Conservation (phyloP, 2,888 invertebrate genomes). For the Balanococcus diminutus region DNA sequence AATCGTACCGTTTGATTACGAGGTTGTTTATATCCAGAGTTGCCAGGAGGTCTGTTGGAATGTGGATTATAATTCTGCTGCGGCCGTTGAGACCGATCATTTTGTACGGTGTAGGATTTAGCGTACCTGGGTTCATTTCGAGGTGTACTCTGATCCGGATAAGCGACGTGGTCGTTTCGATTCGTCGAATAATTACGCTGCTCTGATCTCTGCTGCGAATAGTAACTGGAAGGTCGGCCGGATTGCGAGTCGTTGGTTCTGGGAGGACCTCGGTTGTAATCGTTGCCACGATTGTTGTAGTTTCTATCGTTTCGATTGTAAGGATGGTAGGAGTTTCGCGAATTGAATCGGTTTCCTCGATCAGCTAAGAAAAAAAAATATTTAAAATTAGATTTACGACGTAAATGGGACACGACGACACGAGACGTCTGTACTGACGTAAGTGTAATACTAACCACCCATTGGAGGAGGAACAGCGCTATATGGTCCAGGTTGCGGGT, state of each 20-base stretch:
- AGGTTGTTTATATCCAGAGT: conserved; percentile 37
- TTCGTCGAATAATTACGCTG: conserved; percentile 24
- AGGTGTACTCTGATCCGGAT: neutral
- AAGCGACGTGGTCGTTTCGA: neutral
- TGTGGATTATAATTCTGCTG: neutral
- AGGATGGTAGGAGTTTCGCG: neutral
- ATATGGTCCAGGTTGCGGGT: conserved; percentile 60
- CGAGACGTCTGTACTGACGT: too few relatives aligned
- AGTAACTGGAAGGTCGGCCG: neutral
- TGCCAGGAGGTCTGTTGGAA: neutral
- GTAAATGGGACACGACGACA: neutral
- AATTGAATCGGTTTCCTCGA: conserved; percentile 3
- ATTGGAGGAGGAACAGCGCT: conserved; percentile 59
- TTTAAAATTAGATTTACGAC: neutral
- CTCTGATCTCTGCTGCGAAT: neutral
- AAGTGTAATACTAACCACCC: conserved; percentile 15
- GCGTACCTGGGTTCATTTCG: neutral
- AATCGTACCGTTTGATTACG: conserved; percentile 19
- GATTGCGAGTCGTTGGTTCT: neutral
- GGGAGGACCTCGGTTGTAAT: neutral
- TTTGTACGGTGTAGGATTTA: neutral
- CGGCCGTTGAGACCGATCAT: conserved; percentile 1
- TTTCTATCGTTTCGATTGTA: conserved; percentile 37
- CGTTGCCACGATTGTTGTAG: neutral
- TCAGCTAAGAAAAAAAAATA: neutral